phyloP scores from a whole-genome alignment of 2,113 vertebrate species.

The Tylochromis polylepis region DNA sequence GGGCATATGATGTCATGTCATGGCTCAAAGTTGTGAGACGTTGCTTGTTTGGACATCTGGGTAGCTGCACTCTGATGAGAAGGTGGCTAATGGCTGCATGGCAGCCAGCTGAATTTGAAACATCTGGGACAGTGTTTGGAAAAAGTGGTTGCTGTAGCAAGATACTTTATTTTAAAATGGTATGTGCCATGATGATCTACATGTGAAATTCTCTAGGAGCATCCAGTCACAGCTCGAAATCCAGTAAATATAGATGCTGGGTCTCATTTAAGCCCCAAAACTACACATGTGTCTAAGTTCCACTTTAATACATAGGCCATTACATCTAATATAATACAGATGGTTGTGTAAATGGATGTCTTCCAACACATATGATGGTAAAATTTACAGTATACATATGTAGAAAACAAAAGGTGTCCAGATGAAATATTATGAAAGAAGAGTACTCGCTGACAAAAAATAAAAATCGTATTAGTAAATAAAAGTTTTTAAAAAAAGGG shows the following conservation, averaged over 20 bases:
- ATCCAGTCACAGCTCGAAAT: not conserved
- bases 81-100: not conserved
- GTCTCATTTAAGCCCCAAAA: not conserved
- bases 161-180: not conserved
- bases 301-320: not conserved
- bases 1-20: conserved; percentile 23
- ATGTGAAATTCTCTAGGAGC: not conserved
- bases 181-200: not conserved
- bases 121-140: not conserved
- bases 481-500: not conserved
- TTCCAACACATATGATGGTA: not conserved
- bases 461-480: not conserved
- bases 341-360: not conserved
- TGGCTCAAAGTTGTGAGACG: not conserved
- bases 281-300: not conserved
- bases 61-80: not conserved
- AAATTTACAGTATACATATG: not conserved
- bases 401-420: not conserved
- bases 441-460: rapidly evolving
- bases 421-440: not conserved
- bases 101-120: conserved; percentile 1
- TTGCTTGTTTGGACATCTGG: not conserved
- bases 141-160: not conserved
- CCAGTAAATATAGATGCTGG: not conserved
- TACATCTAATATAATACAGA: not conserved